These are phyloP conservation scores for Salvelinus fontinalis DNA, from an alignment of 2,113 vertebrate species.

Conservation along the genomic window DNA sequence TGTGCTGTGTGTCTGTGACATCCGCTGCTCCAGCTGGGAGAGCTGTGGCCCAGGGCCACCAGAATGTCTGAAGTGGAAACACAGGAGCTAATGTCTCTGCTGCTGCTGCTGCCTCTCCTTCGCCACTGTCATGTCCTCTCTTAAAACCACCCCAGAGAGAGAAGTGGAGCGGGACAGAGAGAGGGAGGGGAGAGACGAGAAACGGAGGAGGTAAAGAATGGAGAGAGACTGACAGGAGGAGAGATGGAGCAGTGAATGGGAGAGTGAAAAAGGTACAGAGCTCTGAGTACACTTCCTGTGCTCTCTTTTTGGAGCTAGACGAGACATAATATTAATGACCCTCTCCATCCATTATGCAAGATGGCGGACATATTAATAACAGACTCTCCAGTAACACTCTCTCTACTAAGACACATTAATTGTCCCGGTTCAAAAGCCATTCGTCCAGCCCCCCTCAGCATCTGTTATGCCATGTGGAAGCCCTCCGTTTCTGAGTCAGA, in stretches of 20 bases:
- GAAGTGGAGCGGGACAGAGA: too few species aligned
- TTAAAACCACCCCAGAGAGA: not conserved
- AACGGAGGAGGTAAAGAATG: not conserved
- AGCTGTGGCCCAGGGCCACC: conserved; percentile 23
- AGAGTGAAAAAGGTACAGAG: not conserved
- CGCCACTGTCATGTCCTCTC: too few species aligned
- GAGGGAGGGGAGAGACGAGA: too few species aligned
- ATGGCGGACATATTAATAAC: conserved; percentile 52
- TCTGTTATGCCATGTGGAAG: conserved; percentile 33
- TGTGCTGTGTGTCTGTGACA: conserved; percentile 25
- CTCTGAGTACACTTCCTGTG: not conserved
- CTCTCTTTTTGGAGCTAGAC: conserved; percentile 8
- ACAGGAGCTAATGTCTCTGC: not conserved
- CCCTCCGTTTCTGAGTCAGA: conserved; percentile 29
- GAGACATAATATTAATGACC: conserved; percentile 28
- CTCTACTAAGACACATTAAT: conserved; percentile 64
- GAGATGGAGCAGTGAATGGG: not conserved
- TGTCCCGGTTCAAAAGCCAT: conserved; percentile 63
- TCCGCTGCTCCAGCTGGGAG: conserved; percentile 31
- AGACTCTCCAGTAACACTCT: conserved; percentile 40
- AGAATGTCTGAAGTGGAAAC: conserved; percentile 25
- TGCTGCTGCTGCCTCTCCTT: not conserved
- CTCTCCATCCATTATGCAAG: conserved; percentile 51
- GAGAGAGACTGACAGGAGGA: not conserved
- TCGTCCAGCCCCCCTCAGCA: conserved; percentile 45